Conservation (phyloP, 2,888 invertebrate species). For the Leucoma salicis region DNA sequence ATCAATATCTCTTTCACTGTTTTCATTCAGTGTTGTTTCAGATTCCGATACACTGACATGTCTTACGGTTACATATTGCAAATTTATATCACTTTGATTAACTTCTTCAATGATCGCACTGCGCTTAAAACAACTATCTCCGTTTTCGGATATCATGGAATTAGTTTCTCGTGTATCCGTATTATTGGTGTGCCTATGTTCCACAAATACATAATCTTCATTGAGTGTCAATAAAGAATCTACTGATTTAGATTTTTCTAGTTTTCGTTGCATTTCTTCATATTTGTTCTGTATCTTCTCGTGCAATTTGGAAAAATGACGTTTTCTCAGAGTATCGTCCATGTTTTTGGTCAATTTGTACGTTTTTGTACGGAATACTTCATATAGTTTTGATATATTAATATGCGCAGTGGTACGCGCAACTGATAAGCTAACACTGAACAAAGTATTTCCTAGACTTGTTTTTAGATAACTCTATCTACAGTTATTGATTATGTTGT, state of each 20-base stretch:
- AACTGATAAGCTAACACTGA: slow-evolving; percentile 36
- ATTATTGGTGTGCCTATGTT: slow-evolving; percentile 38
- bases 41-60: slow-evolving; percentile 45
- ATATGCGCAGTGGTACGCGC: slow-evolving; percentile 15
- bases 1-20: slow-evolving; percentile 35
- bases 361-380: slow-evolving; percentile 42
- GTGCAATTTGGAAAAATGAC: slow-evolving; percentile 58
- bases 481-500: slow-evolving; percentile 59
- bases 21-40: slow-evolving; percentile 36
- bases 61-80: slow-evolving; percentile 39
- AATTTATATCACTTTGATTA: slow-evolving; percentile 35
- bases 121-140: not conserved
- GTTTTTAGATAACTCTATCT: slow-evolving; percentile 54
- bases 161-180: slow-evolving; percentile 39
- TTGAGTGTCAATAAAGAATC: slow-evolving; percentile 48
- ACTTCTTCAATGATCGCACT: slow-evolving; percentile 44
- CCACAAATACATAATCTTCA: slow-evolving; percentile 47
- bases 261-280: slow-evolving; percentile 62
- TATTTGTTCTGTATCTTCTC: slow-evolving; percentile 65
- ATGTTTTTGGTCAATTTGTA: slow-evolving; percentile 34
- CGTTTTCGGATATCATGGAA: slow-evolving; percentile 16
- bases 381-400: slow-evolving; percentile 8
- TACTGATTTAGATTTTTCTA: slow-evolving; percentile 67
- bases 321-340: slow-evolving; percentile 37
- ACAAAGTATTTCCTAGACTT: slow-evolving; percentile 23